Percentiles rank a stretch among this genome's conserved stretches.
phyloP scores from a whole-genome alignment of 2,113 vertebrate genomes.

The Tachysurus fulvidraco region DNA sequence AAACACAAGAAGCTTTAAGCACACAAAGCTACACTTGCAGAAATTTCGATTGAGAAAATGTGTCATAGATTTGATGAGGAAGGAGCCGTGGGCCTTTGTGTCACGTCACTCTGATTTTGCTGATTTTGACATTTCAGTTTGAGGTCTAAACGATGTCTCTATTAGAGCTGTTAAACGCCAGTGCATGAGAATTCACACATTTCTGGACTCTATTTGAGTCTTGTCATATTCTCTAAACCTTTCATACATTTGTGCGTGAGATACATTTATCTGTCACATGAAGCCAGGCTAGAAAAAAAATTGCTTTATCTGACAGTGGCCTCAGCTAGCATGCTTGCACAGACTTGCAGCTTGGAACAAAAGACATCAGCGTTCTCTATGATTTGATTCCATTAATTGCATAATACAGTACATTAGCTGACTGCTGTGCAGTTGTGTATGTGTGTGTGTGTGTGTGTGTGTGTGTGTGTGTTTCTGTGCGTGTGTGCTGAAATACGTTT shows the following conservation, averaged over 20 bases:
- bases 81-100: background rate
- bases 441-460: background rate
- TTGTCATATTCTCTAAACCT: slow-evolving; percentile 16
- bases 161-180: slow-evolving; percentile 24
- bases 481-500: slow-evolving; percentile 9
- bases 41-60: background rate
- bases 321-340: slow-evolving; percentile 49
- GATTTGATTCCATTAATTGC: background rate
- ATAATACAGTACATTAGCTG: slow-evolving; percentile 3
- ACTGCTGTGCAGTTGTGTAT: background rate
- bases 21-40: background rate
- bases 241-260: background rate
- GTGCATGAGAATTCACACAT: background rate
- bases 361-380: background rate
- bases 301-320: slow-evolving; percentile 29
- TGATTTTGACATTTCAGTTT: slow-evolving; percentile 3
- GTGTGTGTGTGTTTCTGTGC: background rate
- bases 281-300: slow-evolving; percentile 14
- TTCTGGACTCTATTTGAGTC: background rate
- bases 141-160: no score
- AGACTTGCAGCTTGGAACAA: background rate
- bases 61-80: background rate
- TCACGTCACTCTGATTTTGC: slow-evolving; percentile 28
- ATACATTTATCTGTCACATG: background rate
- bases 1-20: background rate